phyloP scores from a whole-genome alignment of 2,113 vertebrate genomes.

The Anthoscopus minutus region DNA sequence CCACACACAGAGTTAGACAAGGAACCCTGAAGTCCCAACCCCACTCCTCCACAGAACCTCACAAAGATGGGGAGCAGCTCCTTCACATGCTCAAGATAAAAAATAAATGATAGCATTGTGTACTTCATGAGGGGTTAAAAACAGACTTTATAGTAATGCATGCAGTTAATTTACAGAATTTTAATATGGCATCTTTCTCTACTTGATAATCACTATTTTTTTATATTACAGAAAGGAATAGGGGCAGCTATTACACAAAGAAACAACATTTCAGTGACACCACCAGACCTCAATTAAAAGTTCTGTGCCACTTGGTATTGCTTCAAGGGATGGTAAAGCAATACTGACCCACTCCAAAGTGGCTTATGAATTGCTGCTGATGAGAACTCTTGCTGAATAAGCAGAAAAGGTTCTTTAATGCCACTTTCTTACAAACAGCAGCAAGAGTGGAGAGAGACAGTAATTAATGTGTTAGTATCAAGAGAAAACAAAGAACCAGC shows the following conservation, averaged over 20 bases:
- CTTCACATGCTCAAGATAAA: background rate
- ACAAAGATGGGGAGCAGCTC: background rate
- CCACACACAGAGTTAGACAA: background rate
- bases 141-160: background rate
- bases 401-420: constrained; percentile 15
- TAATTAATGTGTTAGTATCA: constrained; percentile 16
- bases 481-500: background rate
- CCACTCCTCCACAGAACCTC: background rate
- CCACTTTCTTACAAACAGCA: background rate
- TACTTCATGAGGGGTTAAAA: background rate
- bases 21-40: background rate
- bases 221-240: background rate
- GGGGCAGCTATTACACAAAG: background rate
- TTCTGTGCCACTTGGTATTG: background rate
- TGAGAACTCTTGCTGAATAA: constrained; percentile 39
- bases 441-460: background rate
- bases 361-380: background rate
- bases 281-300: constrained; percentile 41
- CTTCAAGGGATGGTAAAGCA: background rate
- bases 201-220: background rate
- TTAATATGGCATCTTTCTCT: background rate
- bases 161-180: background rate
- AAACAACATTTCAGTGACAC: background rate
- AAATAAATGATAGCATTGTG: background rate
- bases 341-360: background rate